These are phyloP conservation scores for Gadus chalcogrammus DNA, from an alignment of 2,113 vertebrate genomes.

Conservation along the genomic window DNA sequence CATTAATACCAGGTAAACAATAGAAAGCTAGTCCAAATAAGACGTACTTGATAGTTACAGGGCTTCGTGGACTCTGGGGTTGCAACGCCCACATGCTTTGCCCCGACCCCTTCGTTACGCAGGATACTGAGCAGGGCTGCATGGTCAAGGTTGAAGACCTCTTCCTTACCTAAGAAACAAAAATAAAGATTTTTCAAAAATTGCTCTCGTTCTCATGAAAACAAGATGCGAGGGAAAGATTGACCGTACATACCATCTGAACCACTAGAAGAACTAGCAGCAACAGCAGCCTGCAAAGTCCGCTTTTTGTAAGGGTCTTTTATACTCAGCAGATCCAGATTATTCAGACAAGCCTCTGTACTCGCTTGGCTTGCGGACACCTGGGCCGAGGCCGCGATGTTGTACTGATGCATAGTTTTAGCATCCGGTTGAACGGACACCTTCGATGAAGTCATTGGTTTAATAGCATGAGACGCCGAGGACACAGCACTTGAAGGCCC, in stretches of 20 bases:
- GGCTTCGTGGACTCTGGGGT: constrained; percentile 35
- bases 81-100: constrained; percentile 7
- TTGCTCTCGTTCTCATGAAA: neutral
- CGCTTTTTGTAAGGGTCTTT: constrained; percentile 38
- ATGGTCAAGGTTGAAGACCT: constrained; percentile 48
- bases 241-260: constrained; percentile 27
- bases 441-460: constrained; percentile 1
- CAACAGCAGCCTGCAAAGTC: neutral
- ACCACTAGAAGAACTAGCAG: constrained; percentile 13
- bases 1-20: neutral
- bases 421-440: neutral
- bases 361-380: neutral
- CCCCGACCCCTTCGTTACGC: constrained; percentile 40
- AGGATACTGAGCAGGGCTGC: constrained; percentile 58
- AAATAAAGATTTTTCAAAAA: neutral
- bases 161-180: constrained; percentile 32
- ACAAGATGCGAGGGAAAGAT: neutral
- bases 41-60: constrained; percentile 54
- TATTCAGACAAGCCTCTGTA: constrained; percentile 38
- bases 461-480: neutral
- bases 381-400: constrained; percentile 2
- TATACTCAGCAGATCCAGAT: constrained; percentile 54
- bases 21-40: neutral
- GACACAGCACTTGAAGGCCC: neutral
- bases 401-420: constrained; percentile 1